Evolutionary conservation across 2,888 invertebrate genomes (phyloP).

Genomic region (Platynereis dumerilii): DNA sequence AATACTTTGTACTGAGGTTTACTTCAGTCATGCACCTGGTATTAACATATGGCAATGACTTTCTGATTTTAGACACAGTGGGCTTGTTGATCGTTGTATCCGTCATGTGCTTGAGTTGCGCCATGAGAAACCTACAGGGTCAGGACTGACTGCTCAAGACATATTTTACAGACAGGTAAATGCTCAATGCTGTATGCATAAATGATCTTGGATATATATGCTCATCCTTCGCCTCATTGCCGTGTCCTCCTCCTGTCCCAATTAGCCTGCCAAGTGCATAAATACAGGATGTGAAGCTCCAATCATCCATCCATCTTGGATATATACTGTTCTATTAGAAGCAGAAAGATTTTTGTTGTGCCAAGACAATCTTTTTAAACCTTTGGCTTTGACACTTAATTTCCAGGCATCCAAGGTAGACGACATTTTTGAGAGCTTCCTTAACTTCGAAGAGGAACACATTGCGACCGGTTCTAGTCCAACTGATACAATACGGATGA

Average conservation of each 20-base stretch:
- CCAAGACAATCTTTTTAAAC: no score
- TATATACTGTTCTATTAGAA: no score
- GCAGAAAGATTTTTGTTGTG: no score
- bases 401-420: constrained; percentile 71
- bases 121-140: constrained; percentile 57
- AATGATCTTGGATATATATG: no score
- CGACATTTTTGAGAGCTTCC: constrained; percentile 71
- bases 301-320: no score
- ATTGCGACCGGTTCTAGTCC: constrained; percentile 70
- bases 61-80: constrained; percentile 44
- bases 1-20: neutral
- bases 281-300: no score
- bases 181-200: no score
- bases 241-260: no score
- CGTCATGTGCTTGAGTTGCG: constrained; percentile 66
- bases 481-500: constrained; percentile 67
- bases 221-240: no score
- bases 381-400: neutral
- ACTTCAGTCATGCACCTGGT: no score
- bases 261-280: no score
- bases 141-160: constrained; percentile 74
- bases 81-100: constrained; percentile 69
- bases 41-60: no score
- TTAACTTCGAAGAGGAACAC: constrained; percentile 70
- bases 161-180: constrained; percentile 74